phyloP scores from a whole-genome alignment of 1,140 invertebrate genomes.

The Pseudoatta argentina region DNA sequence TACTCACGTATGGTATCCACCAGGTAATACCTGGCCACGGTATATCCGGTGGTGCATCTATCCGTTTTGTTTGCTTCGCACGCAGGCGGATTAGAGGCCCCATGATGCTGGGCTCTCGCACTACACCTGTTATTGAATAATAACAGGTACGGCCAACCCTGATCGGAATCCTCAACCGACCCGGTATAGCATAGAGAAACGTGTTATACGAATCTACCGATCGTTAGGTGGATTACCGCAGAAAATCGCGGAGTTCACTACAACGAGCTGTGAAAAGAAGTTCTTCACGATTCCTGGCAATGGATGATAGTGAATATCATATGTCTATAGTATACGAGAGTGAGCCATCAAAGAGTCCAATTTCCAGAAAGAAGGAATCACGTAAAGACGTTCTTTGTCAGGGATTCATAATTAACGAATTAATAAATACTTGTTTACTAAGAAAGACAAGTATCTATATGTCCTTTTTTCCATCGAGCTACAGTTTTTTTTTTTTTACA shows the following conservation, averaged over 20 bases:
- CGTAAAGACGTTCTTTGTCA: too few species aligned
- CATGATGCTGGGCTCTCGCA: constrained; percentile 27
- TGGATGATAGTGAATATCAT: too few species aligned
- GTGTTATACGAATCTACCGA: constrained; percentile 27
- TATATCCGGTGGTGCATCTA: constrained; percentile 69
- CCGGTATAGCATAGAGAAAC: constrained; percentile 9
- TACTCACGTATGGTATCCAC: constrained; percentile 36
- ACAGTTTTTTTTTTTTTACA: too few species aligned
- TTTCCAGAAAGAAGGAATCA: too few species aligned
- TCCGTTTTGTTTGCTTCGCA: constrained; percentile 71
- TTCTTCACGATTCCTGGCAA: background rate
- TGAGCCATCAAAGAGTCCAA: too few species aligned
- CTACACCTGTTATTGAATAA: constrained; percentile 78
- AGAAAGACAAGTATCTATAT: too few species aligned
- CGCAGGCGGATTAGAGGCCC: constrained; percentile 69
- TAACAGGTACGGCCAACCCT: constrained; percentile 60
- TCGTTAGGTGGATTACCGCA: constrained; percentile 40
- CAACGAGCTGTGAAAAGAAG: constrained; percentile 27
- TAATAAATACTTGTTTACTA: too few species aligned
- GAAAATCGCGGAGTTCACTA: background rate
- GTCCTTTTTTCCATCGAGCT: too few species aligned
- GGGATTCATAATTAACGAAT: too few species aligned
- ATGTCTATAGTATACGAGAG: too few species aligned
- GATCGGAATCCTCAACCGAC: constrained; percentile 17
- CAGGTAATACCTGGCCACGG: constrained; percentile 56